A percentile compares a stretch with the other conserved stretches of the same genome.
phyloP scores from a whole-genome alignment of 2,797 vertebrate genomes.

The Trematomus bernacchii region DNA sequence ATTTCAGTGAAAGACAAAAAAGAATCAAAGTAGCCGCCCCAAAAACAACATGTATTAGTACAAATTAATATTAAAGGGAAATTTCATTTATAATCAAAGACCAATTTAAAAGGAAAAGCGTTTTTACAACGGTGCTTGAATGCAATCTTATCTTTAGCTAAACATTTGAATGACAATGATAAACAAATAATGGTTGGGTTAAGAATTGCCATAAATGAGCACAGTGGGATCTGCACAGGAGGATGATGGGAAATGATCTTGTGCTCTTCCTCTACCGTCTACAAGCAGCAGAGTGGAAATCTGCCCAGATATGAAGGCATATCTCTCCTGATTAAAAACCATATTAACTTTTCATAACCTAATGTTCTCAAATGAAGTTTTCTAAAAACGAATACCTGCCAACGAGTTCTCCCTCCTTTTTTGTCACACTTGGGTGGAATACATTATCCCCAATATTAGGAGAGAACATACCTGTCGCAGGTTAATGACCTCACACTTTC shows the following conservation, averaged over 20 bases:
- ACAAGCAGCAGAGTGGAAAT: slow-evolving; percentile 63
- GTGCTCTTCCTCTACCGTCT: slow-evolving; percentile 32
- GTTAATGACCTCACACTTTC: slow-evolving; percentile 86
- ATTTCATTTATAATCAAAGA: background rate
- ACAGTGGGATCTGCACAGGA: slow-evolving; percentile 42
- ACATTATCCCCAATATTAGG: slow-evolving; percentile 79
- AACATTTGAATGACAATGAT: slow-evolving; percentile 19
- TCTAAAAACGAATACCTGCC: slow-evolving; percentile 45
- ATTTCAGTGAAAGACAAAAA: background rate
- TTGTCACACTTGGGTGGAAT: slow-evolving; percentile 77
- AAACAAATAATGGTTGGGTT: slow-evolving; percentile 30
- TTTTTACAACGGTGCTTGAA: slow-evolving; percentile 10
- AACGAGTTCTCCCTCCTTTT: slow-evolving; percentile 61
- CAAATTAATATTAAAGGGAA: background rate
- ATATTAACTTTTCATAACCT: slow-evolving; percentile 79
- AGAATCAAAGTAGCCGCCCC: background rate
- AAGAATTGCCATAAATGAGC: slow-evolving; percentile 46
- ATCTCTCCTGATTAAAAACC: slow-evolving; percentile 71
- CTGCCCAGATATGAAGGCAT: slow-evolving; percentile 59
- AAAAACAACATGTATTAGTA: background rate
- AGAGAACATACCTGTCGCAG: slow-evolving; percentile 80
- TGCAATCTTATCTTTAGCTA: slow-evolving; percentile 31
- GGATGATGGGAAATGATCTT: slow-evolving; percentile 49
- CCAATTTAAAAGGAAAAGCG: background rate
- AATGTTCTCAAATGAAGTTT: slow-evolving; percentile 73